Base-by-base conservation (phyloP, 2,113 vertebrate genomes). In the Psittacula cyanocephala region DNA sequence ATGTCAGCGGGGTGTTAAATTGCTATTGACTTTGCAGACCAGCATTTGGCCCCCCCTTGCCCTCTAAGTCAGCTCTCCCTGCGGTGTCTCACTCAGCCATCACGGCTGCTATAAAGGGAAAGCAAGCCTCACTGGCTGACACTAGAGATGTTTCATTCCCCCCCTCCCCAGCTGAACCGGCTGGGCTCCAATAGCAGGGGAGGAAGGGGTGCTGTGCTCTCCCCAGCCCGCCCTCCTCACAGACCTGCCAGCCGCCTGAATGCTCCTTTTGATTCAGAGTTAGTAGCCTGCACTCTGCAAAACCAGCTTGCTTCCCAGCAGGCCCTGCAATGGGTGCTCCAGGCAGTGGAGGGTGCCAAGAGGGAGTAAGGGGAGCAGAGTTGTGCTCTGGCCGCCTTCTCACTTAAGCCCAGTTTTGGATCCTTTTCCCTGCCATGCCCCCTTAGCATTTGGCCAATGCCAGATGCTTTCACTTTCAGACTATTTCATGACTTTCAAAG, bases 1-100 rank as follows among this genome's bases (percentile, higher is more conserved):
- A 97, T 97, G 96, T 95, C 96, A 95, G 82, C 2, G 4, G 57
- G 39, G 78, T 96, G 65, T 97, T 96, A 60, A 87, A 77, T 97
- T 95, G 95, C 97, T 89, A 93, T 93, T 97, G 94, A 87, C 92
- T 97, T 91, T 89, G 23, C 19, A 3, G 68, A 69, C 68, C 86
- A 86, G 47, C 17, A 13, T 77, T 92, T 76, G 64, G 1, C 49
- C 50, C 75, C 33, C 49, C 52, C 41, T 10, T 3, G 2, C 4
- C 47, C 52, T 27, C 63, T 25, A 82, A 46, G 75, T 74, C 68
- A 8, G 29, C 27, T 81, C 68, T 77, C 95, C 89, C 53, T 37
- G 64, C 1, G 0, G n/a, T 72, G 89, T 82, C 47, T 84, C 81
- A 6, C 68, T 55, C 43, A 18, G 70, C 41, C 16, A 0, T 47